Conservation (phyloP, 2,888 invertebrate species). For the Acanthosoma haemorrhoidale region DNA sequence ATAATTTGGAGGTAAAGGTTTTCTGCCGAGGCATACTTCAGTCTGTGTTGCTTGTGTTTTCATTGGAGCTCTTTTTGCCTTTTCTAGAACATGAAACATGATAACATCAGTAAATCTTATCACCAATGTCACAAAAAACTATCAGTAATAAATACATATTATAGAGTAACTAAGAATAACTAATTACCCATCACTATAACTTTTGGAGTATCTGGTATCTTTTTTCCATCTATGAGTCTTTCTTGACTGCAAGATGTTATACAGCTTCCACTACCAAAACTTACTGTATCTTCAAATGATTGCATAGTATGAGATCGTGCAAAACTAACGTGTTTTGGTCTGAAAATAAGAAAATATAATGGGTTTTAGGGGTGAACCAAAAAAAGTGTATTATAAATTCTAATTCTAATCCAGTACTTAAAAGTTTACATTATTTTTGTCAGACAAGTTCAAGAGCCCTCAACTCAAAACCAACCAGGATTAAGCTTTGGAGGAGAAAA, state of each 20-base stretch:
- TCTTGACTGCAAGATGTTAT: conserved; percentile 56
- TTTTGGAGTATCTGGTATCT: conserved; percentile 45
- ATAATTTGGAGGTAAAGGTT: conserved; percentile 60
- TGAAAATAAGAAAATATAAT: conserved; percentile 46
- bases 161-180: not conserved
- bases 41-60: conserved; percentile 90
- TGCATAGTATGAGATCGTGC: conserved; percentile 81
- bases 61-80: conserved; percentile 77
- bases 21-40: conserved; percentile 67
- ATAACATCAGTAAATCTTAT: not conserved
- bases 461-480: too few species aligned
- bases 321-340: conserved; percentile 86
- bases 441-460: too few species aligned
- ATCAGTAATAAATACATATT: not conserved
- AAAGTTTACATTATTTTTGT: too few species aligned
- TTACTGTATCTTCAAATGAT: conserved; percentile 68
- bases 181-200: conserved; percentile 48
- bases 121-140: not conserved
- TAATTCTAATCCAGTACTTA: too few species aligned
- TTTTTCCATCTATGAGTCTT: conserved; percentile 68
- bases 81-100: conserved; percentile 54
- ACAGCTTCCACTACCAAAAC: conserved; percentile 46
- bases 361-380: too few species aligned
- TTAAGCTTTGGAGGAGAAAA: too few species aligned
- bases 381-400: too few species aligned